These are phyloP conservation scores for Rhagonycha fulva DNA, from an alignment of 2,888 invertebrate genomes.

Conservation along the genomic window DNA sequence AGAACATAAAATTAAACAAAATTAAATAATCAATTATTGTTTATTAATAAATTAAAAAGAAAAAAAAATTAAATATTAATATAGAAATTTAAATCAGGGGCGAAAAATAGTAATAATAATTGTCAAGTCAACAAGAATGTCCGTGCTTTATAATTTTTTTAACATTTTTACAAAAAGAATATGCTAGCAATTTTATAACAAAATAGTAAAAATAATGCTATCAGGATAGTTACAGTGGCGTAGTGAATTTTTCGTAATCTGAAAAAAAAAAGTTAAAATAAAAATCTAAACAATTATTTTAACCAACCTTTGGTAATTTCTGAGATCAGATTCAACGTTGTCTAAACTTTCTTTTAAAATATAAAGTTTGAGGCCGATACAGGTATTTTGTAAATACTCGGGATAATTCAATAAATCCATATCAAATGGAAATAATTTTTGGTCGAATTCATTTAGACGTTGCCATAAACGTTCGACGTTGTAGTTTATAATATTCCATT, in stretches of 20 bases:
- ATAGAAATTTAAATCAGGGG: too few species aligned
- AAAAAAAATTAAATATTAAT: too few species aligned
- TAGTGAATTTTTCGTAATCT: not conserved
- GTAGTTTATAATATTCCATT: constrained; percentile 40
- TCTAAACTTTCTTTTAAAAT: constrained; percentile 40
- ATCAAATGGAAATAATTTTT: constrained; percentile 37
- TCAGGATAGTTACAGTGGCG: not conserved
- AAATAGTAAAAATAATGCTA: not conserved
- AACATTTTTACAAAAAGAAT: not conserved
- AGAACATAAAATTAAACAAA: too few species aligned
- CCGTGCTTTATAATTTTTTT: too few species aligned
- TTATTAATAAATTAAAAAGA: too few species aligned
- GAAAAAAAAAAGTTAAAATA: not conserved
- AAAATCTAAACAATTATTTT: not conserved
- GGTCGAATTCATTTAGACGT: constrained; percentile 33
- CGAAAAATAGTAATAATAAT: too few species aligned
- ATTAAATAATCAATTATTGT: too few species aligned
- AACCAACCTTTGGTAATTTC: constrained; percentile 8
- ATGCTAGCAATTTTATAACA: not conserved
- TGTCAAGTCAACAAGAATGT: too few species aligned
- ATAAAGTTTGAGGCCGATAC: constrained; percentile 39
- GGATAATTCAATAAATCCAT: constrained; percentile 34
- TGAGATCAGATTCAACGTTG: not conserved
- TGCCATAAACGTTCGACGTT: constrained; percentile 27
- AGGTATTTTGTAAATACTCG: constrained; percentile 33